Base-by-base conservation (phyloP, 2,888 invertebrate species). In the Philhelius pedissequus region DNA sequence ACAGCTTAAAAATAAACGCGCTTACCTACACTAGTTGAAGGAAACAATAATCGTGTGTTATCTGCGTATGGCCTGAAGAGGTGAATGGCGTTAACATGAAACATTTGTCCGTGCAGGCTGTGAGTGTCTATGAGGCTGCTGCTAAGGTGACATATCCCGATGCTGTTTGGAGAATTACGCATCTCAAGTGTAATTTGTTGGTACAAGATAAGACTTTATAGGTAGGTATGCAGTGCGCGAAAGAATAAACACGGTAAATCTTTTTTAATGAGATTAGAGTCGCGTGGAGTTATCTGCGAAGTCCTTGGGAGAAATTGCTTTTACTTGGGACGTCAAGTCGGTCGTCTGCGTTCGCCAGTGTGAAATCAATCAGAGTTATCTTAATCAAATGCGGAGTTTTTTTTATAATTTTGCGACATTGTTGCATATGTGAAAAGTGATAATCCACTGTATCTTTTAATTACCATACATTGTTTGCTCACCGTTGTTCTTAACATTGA, bases 41-140 rank as follows among this genome's bases (percentile, higher is more conserved):
- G 70, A 74, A 80, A 76, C 75, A 80, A 75, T 84, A 80, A 84
- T 84, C 71, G 71, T 73, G 68, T 80, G 70, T 83, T 83, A 82
- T 82, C 82, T 73, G 22, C 13, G 6, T 48, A 13, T 25, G 64
- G 32, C n/a, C 4, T 27, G 52, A 27, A 18, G 70, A 84, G 84
- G 75, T 84, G 75, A 84, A 84, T 75, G 84, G 80, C 75, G 84
- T 84, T 80, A 80, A 80, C 80, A 69, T 66, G 62, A 38, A 69
- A 58, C 74, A 74, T 74, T 83, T 70, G 56, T 70, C 43, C 66
- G n/a, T 11, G 9, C 18, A 13, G 35, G 43, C 62, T 52, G 25
- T 77, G 73, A 74, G 69, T 69, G 66, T 78, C 73, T 82, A 71
- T 68, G 77, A 32, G 62, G 20, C 48, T 52, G 2, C 5, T 40